phyloP scores from a whole-genome alignment of 2,888 invertebrate genomes.

The Mesorhabditis spiculigera region DNA sequence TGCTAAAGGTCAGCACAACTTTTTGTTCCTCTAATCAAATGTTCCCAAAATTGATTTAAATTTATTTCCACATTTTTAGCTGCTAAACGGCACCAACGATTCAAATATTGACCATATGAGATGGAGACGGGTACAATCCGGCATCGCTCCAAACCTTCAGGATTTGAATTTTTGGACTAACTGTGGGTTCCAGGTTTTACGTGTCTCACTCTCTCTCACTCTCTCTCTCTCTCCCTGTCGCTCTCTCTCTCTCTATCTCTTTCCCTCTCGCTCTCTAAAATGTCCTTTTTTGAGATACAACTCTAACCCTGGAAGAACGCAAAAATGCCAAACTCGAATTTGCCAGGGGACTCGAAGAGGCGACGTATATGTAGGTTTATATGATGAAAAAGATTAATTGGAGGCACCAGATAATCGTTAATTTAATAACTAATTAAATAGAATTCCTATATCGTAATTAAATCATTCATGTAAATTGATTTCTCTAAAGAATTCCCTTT shows the following conservation, averaged over 20 bases:
- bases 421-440: too few relatives aligned
- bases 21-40: neutral
- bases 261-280: too few relatives aligned
- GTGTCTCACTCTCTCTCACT: too few relatives aligned
- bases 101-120: neutral
- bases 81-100: conserved; percentile 1
- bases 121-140: neutral
- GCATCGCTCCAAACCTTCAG: neutral
- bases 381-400: too few relatives aligned
- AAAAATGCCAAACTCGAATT: neutral
- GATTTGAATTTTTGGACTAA: neutral
- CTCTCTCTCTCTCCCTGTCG: too few relatives aligned
- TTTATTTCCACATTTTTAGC: neutral
- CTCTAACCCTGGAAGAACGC: neutral
- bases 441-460: too few relatives aligned
- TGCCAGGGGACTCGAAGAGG: conserved; percentile 5
- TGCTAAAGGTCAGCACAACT: neutral
- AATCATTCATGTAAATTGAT: too few relatives aligned
- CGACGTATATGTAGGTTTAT: neutral
- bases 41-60: too few relatives aligned
- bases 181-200: neutral
- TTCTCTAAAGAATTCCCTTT: too few relatives aligned
- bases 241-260: too few relatives aligned
- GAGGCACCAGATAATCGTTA: too few relatives aligned
- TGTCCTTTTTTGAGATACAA: neutral